Conservation (phyloP, 2,888 invertebrate species). For the Arrhopalites spinosus region DNA sequence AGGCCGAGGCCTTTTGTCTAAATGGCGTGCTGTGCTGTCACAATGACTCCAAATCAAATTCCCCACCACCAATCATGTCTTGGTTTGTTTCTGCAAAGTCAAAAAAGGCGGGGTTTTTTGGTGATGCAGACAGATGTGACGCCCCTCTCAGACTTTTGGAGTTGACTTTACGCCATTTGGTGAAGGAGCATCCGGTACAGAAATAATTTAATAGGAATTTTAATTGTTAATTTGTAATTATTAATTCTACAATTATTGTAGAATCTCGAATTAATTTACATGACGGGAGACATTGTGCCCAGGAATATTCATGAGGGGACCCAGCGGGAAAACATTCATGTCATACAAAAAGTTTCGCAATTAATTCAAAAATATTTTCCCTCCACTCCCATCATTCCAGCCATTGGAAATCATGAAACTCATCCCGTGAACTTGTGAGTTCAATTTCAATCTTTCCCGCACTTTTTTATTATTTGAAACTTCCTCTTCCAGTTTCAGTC, state of each 20-base stretch:
- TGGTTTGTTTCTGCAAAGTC: too few relatives aligned
- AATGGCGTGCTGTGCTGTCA: too few relatives aligned
- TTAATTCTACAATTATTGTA: too few relatives aligned
- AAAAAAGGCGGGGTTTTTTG: conserved; percentile 74
- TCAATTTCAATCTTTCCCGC: too few relatives aligned
- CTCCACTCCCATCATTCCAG: conserved; percentile 61
- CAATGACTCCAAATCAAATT: too few relatives aligned
- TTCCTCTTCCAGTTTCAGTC: not conserved
- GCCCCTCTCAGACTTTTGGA: conserved; percentile 66
- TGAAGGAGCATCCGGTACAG: too few relatives aligned
- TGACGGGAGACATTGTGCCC: conserved; percentile 64
- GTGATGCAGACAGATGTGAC: conserved; percentile 79
- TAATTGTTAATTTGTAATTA: too few relatives aligned
- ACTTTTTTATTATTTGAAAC: too few relatives aligned
- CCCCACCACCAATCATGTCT: too few relatives aligned
- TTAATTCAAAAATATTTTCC: conserved; percentile 56
- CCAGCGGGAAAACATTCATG: conserved; percentile 52
- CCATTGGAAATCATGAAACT: conserved; percentile 65
- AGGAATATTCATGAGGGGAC: conserved; percentile 64
- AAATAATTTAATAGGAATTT: too few relatives aligned
- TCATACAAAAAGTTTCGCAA: conserved; percentile 45
- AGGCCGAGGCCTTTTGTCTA: too few relatives aligned
- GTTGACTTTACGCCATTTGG: too few relatives aligned
- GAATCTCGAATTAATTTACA: conserved; percentile 60
- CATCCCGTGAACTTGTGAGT: conserved; percentile 63